Evolutionary conservation across 2,797 vertebrate genomes (phyloP), one percentile per base, ranked within the genome.

Genomic region (Clarias platycephalus): DNA sequence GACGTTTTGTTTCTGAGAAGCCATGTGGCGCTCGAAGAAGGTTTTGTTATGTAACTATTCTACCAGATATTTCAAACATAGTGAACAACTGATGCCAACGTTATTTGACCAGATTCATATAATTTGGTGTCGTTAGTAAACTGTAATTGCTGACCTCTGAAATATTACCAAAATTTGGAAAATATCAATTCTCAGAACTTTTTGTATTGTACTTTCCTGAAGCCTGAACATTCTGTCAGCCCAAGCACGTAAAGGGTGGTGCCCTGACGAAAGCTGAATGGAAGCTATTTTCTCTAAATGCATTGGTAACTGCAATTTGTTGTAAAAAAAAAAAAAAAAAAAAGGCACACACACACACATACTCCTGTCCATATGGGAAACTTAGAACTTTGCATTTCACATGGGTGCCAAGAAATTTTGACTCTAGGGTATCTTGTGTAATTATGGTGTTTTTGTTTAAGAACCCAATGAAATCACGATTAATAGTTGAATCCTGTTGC

Each of bases 221-320:
- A 86, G 87, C 62, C 79, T 6, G 0, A 26, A 57, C 80, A 72
- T 85, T 79, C 86, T 89, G 88, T 91, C 89, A 91, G 86, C 58
- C 62, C 0, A 85, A 70, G 85, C 89, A 91, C 72, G 34, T 79
- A 89, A 62, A 83, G 81, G 83, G 90, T 44, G 26, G 67, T 82
- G 87, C 86, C 72, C 68, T 84, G 55, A 87, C 80, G 88, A 87
- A 67, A 84, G 37, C 68, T 83, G 87, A 91, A 88, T 91, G 88
- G 89, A 91, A 92, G 91, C 85, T 63, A 89, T 90, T 88, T 88
- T 87, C 83, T 68, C 78, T 60, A 64, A 71, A 84, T 87, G 37
- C 20, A 85, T 78, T 64, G 82, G 85, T 87, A 87, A 86, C 80
- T 80, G 80, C 72, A 86, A 81, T 88, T 86, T 91, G 90, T 92